phyloP scores from a whole-genome alignment of 1,140 invertebrate species.

The Adelges cooleyi region DNA sequence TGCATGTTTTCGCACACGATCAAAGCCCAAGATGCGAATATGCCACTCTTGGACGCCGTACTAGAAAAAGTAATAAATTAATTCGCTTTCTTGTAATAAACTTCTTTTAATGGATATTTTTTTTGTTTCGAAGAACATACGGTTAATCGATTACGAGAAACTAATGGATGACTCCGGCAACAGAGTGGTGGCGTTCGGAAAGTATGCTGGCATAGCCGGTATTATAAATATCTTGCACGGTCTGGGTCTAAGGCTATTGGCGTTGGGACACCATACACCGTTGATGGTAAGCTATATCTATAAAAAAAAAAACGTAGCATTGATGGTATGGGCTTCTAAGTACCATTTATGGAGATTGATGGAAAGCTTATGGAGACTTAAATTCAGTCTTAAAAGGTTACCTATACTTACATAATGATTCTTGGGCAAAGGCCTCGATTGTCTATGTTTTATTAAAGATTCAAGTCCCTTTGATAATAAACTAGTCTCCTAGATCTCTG shows the following conservation, averaged over 20 bases:
- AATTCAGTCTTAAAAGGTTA: too few relatives aligned
- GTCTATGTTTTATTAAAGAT: background rate
- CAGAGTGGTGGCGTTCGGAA: constrained; percentile 94
- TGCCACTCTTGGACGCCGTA: constrained; percentile 92
- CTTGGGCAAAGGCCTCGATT: too few relatives aligned
- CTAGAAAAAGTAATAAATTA: constrained; percentile 68
- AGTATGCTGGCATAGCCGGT: constrained; percentile 95
- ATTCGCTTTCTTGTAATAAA: too few relatives aligned
- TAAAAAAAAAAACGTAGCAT: too few relatives aligned
- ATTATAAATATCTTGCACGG: constrained; percentile 99
- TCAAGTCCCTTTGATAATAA: too few relatives aligned
- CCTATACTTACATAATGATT: too few relatives aligned
- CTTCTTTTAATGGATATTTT: too few relatives aligned
- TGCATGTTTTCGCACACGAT: constrained; percentile 99
- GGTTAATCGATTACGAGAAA: constrained; percentile 95
- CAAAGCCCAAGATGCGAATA: constrained; percentile 96
- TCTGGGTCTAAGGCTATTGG: constrained; percentile 81
- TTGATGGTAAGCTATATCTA: constrained; percentile 78
- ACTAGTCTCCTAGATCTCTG: too few relatives aligned
- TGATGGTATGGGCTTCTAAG: too few relatives aligned
- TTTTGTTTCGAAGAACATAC: constrained; percentile 68
- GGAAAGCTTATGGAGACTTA: too few relatives aligned
- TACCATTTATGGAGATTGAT: too few relatives aligned
- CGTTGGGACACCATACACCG: constrained; percentile 95
- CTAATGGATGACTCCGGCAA: constrained; percentile 79